Evolutionary conservation across 2,797 vertebrate species (phyloP), one percentile per base, ranked within the genome.

Genomic region (Enteromius viviparus): DNA sequence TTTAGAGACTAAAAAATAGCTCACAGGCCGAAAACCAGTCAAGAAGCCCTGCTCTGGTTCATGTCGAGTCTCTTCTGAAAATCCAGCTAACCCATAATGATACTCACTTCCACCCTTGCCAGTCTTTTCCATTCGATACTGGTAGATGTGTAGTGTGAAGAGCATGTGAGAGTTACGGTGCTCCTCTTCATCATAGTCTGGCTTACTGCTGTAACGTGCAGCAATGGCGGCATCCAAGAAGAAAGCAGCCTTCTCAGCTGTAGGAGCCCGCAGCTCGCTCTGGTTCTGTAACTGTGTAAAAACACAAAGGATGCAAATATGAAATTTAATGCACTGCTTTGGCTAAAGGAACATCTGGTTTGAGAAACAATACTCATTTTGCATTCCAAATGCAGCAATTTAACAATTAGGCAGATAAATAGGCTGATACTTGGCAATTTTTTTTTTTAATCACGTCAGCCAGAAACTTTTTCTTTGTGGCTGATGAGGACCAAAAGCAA

Each of bases 81-180:
- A 19, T 34, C 0, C 9, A 12, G 17, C 49, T 10, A 51, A 26
- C 15, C 11, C 8, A 29, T 10, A 32, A 47, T 17, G 19, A 51
- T 53, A 95, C 98, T 97, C 93, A 99, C 98, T 99, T 88, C 98
- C 98, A 0, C 97, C 98, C 89, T 99, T 99, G 74, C 98, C 95
- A 0, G 95, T 97, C 91, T 99, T 99, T 89, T 99, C 98, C 97
- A 99, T 99, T 80, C 98, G 96, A 90, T 99, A 99, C 94, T 99
- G 98, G 91, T 99, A 99, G 91, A 99, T 96, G 92, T 99, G 98
- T 85, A 99, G 92, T 0, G 98, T 99, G 91, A 99, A 99, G 87
- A 99, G 96, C 98, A 99, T 99, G 93, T 99, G 98, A 0, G 98
- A 98, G 93, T 97, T 99, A 37, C 97, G 95, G 55, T 96, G 97